phyloP scores from a whole-genome alignment of 2,113 vertebrate genomes.

The Tachuris rubrigastra region DNA sequence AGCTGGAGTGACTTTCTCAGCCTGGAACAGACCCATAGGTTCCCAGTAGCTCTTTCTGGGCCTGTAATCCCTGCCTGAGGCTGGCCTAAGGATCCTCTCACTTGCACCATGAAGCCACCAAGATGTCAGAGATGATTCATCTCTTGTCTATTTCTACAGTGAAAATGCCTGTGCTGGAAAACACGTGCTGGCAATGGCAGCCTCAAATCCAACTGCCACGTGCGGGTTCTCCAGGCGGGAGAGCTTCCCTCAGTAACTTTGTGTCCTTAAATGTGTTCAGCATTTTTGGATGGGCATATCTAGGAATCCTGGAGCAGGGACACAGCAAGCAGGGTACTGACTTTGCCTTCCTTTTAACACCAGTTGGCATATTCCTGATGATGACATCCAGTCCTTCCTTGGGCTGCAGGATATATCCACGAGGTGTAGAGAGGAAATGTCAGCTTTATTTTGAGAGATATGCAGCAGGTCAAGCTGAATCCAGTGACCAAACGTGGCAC shows the following conservation, averaged over 20 bases:
- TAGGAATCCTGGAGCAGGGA: background rate
- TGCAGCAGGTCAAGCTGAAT: background rate
- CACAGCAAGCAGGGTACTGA: background rate
- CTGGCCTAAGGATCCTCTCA: background rate
- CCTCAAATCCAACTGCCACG: accelerated
- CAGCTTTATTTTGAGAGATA: background rate
- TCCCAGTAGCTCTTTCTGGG: background rate
- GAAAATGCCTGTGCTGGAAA: background rate
- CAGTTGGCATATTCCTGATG: background rate
- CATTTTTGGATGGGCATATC: background rate
- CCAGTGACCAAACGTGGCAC: background rate
- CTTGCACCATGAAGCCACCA: background rate
- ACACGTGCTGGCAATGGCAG: accelerated
- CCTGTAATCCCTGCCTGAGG: background rate
- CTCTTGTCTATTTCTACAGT: background rate
- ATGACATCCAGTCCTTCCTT: background rate
- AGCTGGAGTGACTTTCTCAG: background rate
- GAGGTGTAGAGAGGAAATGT: accelerated
- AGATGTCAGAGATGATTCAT: background rate
- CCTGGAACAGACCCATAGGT: background rate
- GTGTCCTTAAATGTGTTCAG: background rate
- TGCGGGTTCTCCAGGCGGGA: background rate
- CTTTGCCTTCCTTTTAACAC: background rate
- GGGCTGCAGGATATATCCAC: accelerated
- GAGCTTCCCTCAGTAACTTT: background rate